Percentiles rank a stretch among this genome's conserved stretches.
phyloP scores from a whole-genome alignment of 2,797 vertebrate genomes.

The Rhinophrynus dorsalis region DNA sequence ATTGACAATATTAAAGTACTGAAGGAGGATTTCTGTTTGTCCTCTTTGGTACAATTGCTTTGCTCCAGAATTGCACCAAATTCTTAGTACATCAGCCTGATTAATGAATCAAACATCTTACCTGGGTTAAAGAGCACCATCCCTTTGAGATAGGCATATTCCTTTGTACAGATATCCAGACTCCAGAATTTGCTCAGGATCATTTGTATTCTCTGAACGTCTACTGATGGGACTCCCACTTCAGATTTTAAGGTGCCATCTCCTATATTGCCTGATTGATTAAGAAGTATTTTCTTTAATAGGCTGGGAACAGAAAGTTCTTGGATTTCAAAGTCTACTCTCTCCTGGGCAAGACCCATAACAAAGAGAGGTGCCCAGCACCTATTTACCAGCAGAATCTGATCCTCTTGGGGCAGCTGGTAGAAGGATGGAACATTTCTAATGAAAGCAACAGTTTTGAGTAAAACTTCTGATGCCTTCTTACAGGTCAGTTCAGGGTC shows the following conservation, averaged over 20 bases:
- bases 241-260: constrained; percentile 17
- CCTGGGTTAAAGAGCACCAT: constrained; percentile 60
- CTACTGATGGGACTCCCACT: constrained; percentile 28
- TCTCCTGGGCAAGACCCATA: constrained; percentile 58
- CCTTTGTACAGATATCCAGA: constrained; percentile 54
- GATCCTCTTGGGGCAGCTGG: constrained; percentile 54
- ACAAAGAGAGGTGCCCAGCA: constrained; percentile 59
- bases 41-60: too few species aligned
- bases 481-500: constrained; percentile 42
- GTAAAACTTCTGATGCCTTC: constrained; percentile 55
- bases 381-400: constrained; percentile 47
- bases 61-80: too few species aligned
- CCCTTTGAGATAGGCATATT: constrained; percentile 61
- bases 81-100: too few species aligned
- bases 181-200: constrained; percentile 57
- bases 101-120: constrained; percentile 52
- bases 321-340: constrained; percentile 54
- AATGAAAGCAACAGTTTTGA: constrained; percentile 58
- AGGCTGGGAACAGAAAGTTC: constrained; percentile 54
- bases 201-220: constrained; percentile 54
- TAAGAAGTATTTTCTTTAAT: constrained; percentile 58
- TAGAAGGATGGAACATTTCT: constrained; percentile 61
- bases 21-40: too few species aligned
- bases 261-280: constrained; percentile 34
- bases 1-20: too few species aligned